A percentile compares a stretch with the other conserved stretches of the same genome.
Evolutionary conservation across 2,113 vertebrate species (phyloP).

Genomic region (Anguilla rostrata): DNA sequence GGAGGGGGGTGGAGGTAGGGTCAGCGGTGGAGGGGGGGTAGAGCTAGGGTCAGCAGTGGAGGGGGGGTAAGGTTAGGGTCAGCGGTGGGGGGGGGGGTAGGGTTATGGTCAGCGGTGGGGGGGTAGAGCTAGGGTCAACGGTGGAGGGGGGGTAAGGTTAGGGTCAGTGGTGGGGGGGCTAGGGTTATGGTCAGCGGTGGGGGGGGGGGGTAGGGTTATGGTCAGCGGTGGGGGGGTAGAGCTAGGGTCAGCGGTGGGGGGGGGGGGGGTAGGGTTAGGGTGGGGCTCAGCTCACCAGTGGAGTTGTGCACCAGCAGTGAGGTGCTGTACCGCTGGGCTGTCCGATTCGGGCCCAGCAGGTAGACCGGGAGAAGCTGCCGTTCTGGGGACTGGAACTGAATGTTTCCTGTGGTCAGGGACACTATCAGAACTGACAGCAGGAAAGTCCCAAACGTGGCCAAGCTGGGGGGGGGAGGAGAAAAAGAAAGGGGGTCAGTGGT

Average conservation of each 20-base stretch:
- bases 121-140: too few species aligned
- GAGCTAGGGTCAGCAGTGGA: too few species aligned
- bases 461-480: slow-evolving; percentile 57
- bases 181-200: too few species aligned
- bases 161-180: too few species aligned
- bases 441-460: slow-evolving; percentile 84
- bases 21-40: background rate
- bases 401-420: slow-evolving; percentile 82
- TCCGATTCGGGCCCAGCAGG: slow-evolving; percentile 78
- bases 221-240: too few species aligned
- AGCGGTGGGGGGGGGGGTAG: too few species aligned
- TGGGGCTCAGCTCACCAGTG: slow-evolving; percentile 72
- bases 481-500: background rate
- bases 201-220: too few species aligned
- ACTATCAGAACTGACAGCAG: slow-evolving; percentile 80
- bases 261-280: background rate
- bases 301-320: slow-evolving; percentile 88
- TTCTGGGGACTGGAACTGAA: slow-evolving; percentile 80
- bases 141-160: too few species aligned
- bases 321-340: slow-evolving; percentile 75
- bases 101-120: too few species aligned
- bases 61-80: too few species aligned
- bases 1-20: background rate
- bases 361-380: slow-evolving; percentile 83
- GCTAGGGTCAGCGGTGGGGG: too few species aligned